A percentile compares a stretch with the other conserved stretches of the same genome.
Evolutionary conservation across 2,888 invertebrate species (phyloP).

Genomic region (Volucella bombylans): DNA sequence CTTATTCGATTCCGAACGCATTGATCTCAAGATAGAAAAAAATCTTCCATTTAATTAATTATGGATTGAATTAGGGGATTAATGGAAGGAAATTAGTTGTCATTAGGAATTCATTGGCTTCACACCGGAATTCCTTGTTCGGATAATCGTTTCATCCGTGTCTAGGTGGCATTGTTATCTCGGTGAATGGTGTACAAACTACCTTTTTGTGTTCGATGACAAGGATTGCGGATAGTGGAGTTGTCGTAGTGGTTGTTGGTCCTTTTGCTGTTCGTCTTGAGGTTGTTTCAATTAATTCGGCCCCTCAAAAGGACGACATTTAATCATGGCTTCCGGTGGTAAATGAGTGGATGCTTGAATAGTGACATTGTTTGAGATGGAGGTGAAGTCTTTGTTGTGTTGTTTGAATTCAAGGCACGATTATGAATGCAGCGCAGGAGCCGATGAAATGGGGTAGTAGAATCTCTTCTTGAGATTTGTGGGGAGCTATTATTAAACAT

Average conservation of each 20-base stretch:
- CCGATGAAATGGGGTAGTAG: no score
- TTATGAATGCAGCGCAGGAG: no score
- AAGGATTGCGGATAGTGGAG: constrained; percentile 48
- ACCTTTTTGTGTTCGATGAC: constrained; percentile 55
- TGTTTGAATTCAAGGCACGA: no score
- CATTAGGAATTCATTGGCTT: constrained; percentile 52
- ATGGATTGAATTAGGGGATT: constrained; percentile 58
- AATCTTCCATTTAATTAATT: constrained; percentile 57
- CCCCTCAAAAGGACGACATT: constrained; percentile 46
- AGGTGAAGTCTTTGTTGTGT: no score
- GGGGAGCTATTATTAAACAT: no score
- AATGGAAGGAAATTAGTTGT: constrained; percentile 47
- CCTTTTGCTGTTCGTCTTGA: constrained; percentile 7
- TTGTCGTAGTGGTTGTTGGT: constrained; percentile 9
- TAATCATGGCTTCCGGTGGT: constrained; percentile 33
- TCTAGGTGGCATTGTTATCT: constrained; percentile 55
- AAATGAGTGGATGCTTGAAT: no score
- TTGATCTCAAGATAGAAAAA: constrained; percentile 26
- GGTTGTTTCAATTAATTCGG: constrained; percentile 57
- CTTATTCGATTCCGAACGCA: constrained; percentile 46
- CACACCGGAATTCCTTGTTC: constrained; percentile 45
- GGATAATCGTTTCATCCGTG: constrained; percentile 62
- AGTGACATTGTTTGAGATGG: no score
- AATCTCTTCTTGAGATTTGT: no score
- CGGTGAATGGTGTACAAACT: constrained; percentile 43